Conservation (phyloP, 1,140 invertebrate species). For the Nixonia krombeini region DNA sequence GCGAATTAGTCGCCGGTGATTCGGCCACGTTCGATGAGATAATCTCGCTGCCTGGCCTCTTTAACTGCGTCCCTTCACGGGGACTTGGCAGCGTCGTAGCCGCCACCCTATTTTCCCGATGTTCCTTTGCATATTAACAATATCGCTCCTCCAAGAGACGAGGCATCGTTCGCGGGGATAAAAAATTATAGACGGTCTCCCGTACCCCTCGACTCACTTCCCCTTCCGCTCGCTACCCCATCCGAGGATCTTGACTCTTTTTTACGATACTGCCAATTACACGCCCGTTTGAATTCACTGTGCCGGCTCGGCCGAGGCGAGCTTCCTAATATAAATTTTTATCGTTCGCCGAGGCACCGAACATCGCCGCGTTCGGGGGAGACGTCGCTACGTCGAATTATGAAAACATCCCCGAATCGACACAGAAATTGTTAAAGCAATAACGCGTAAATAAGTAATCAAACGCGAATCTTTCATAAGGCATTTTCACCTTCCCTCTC, state of each 20-base stretch:
- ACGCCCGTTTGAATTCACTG: constrained; percentile 72
- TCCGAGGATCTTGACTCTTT: constrained; percentile 54
- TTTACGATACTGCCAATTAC: constrained; percentile 73
- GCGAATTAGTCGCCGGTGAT: background rate
- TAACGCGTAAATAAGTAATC: too few relatives aligned
- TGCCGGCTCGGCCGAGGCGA: constrained; percentile 55
- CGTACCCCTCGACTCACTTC: constrained; percentile 44
- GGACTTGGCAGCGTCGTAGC: too few relatives aligned
- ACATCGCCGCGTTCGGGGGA: constrained; percentile 34
- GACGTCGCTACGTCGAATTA: constrained; percentile 29
- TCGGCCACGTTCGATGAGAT: too few relatives aligned
- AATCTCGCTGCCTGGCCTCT: too few relatives aligned
- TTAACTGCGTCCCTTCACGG: too few relatives aligned
- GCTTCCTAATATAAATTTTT: constrained; percentile 66
- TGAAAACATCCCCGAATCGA: constrained; percentile 38
- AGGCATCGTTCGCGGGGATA: constrained; percentile 63
- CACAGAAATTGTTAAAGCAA: background rate
- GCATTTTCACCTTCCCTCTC: too few relatives aligned
- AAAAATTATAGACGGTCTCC: constrained; percentile 65
- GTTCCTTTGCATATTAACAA: constrained; percentile 73
- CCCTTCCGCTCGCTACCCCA: constrained; percentile 49
- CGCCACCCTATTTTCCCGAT: constrained; percentile 69
- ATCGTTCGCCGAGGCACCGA: constrained; percentile 51
- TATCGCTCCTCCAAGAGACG: constrained; percentile 65
- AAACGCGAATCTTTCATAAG: too few relatives aligned